Base-by-base conservation (phyloP, 2,888 invertebrate genomes). In the Frankliniella intonsa region DNA sequence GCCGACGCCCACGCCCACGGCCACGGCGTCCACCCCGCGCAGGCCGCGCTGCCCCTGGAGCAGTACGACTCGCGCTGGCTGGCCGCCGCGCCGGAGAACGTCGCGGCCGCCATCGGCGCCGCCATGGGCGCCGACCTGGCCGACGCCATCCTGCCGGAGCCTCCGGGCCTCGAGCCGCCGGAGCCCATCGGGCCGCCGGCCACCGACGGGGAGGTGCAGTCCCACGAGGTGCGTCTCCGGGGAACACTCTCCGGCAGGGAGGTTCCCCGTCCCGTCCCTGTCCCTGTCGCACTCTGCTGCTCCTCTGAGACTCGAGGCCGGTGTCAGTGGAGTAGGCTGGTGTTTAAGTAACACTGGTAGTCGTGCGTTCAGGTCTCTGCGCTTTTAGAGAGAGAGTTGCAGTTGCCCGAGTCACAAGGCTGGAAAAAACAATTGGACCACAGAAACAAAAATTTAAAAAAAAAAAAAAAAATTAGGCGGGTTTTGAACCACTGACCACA, bases 21-120 rank as follows among this genome's bases (percentile, higher is more conserved):
- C 55, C 55, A 55, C 55, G 55, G 62, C 62, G 62, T 17, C 17
- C 62, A 62, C 62, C 0, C 19, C 62, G 12, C 62, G 62, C 19
- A n/a, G 62, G 62, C 82, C 12, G 83, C 85, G 12, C 84, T 84
- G n/a, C 82, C 84, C 14, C 81, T 84, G 8, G 85, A 84, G 80
- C 83, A 84, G 80, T 85, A 85, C 82, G 85, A 86, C 80, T 83
- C 85, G 11, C 81, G 85, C 81, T 85, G 85, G 85, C 83, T 76
- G 25, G 69, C 69, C 69, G 7, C 69, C 25, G 69, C 69, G 22
- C 69, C 69, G 2, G 69, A 76, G 69, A 25, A 22, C 69, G 25
- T 25, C 22, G 69, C 69, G 25, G 69, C 69, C 38, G 38, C 38
- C 38, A 38, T 38, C 38, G 38, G 38, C 38, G n/a, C n/a, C 69